Percentiles rank a stretch among this genome's conserved stretches.
These are phyloP conservation scores for Bembecia ichneumoniformis DNA, from an alignment of 2,888 invertebrate genomes.

Conservation along the genomic window DNA sequence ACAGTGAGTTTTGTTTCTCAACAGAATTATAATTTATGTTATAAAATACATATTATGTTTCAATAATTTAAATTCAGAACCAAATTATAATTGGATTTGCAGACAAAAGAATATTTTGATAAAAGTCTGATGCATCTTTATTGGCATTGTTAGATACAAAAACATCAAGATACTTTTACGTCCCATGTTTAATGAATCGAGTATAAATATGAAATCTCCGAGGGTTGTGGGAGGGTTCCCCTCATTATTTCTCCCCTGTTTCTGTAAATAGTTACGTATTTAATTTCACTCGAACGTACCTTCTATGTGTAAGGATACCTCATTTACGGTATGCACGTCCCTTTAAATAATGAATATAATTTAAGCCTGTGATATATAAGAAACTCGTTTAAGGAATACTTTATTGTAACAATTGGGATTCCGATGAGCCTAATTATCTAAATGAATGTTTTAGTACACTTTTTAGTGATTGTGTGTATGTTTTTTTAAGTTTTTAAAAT, in stretches of 20 bases:
- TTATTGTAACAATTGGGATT: not conserved
- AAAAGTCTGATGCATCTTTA: conserved; percentile 17
- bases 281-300: conserved; percentile 58
- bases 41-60: too few relatives aligned
- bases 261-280: conserved; percentile 67
- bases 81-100: too few relatives aligned
- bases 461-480: too few relatives aligned
- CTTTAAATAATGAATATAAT: conserved; percentile 60
- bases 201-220: conserved; percentile 61
- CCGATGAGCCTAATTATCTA: not conserved
- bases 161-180: conserved; percentile 14
- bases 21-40: too few relatives aligned
- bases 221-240: conserved; percentile 70
- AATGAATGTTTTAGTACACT: too few relatives aligned
- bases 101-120: too few relatives aligned
- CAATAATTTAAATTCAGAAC: too few relatives aligned
- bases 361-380: conserved; percentile 72
- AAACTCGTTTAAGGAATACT: conserved; percentile 55
- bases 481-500: too few relatives aligned
- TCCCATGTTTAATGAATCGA: conserved; percentile 34
- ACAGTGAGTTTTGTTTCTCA: not conserved
- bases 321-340: conserved; percentile 65
- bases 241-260: conserved; percentile 72
- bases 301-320: conserved; percentile 52
- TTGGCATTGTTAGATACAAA: conserved; percentile 6